Conservation (phyloP, 2,113 vertebrate species). For the Mesocricetus auratus region DNA sequence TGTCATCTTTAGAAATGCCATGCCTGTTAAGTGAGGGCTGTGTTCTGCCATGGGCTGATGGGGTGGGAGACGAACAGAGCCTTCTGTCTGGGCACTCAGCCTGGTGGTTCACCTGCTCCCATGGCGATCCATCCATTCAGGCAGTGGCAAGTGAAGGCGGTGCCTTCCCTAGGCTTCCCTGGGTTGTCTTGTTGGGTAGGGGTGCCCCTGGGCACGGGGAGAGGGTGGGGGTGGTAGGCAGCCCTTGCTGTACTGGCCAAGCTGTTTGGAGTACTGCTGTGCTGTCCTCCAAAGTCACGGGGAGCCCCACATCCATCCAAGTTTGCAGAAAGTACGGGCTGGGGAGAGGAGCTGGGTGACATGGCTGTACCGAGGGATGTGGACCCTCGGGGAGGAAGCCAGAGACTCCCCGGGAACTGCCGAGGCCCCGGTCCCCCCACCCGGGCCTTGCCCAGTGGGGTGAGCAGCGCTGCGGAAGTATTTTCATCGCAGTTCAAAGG, state of each 20-base stretch:
- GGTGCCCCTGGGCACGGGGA: not conserved
- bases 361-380: not conserved
- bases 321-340: not conserved
- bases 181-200: not conserved
- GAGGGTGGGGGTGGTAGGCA: not conserved
- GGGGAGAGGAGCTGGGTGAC: not conserved
- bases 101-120: not conserved
- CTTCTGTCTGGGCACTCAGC: not conserved
- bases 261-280: not conserved
- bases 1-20: slow-evolving; percentile 45
- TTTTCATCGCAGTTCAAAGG: not conserved
- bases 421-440: not conserved
- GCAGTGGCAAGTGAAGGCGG: not conserved
- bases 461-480: not conserved
- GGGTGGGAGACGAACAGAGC: not conserved
- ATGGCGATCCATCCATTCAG: too few species aligned
- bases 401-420: not conserved
- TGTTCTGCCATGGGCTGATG: fast-evolving
- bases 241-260: not conserved
- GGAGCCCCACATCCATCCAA: not conserved
- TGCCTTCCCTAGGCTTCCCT: not conserved
- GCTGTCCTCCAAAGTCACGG: fast-evolving
- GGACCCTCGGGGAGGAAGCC: not conserved
- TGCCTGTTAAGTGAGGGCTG: not conserved
- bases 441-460: not conserved